A percentile compares a stretch with the other conserved stretches of the same genome.
Conservation (phyloP, 2,113 vertebrate genomes). For the Brachionichthys hirsutus region DNA sequence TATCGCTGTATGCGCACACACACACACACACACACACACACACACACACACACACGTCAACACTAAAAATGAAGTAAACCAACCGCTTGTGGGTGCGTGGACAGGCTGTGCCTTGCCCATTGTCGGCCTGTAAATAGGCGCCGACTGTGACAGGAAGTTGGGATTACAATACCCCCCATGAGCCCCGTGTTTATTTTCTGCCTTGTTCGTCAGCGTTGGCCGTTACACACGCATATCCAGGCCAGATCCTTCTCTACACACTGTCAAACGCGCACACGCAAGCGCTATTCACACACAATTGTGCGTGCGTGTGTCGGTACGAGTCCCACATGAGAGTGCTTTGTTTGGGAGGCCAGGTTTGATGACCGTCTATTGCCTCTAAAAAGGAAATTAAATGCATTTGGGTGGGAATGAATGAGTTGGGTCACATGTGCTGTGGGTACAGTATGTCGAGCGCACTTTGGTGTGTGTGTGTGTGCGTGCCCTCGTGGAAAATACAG, state of each 20-base stretch:
- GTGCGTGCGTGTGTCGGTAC: slow-evolving; percentile 19
- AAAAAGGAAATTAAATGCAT: slow-evolving; percentile 51
- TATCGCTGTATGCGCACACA: slow-evolving; percentile 10
- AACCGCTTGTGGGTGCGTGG: slow-evolving; percentile 40
- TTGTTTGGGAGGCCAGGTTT: slow-evolving; percentile 23
- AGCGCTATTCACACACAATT: slow-evolving; percentile 55
- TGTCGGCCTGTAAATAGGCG: slow-evolving; percentile 75
- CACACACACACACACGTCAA: slow-evolving; percentile 18
- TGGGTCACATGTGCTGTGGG: slow-evolving; percentile 54
- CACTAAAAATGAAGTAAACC: slow-evolving; percentile 33
- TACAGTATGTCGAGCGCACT: slow-evolving; percentile 48
- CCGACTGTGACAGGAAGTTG: slow-evolving; percentile 75
- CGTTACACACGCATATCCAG: slow-evolving; percentile 38
- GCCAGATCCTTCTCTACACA: slow-evolving; percentile 45
- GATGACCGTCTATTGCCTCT: slow-evolving; percentile 45
- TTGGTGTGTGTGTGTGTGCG: slow-evolving; percentile 38
- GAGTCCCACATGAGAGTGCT: slow-evolving; percentile 33
- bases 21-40: neutral
- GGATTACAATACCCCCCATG: slow-evolving; percentile 76
- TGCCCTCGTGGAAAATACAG: slow-evolving; percentile 62
- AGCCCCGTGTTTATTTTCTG: slow-evolving; percentile 74
- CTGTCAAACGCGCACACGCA: slow-evolving; percentile 34
- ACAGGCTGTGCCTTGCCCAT: slow-evolving; percentile 61
- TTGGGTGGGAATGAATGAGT: slow-evolving; percentile 36
- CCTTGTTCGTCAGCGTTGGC: slow-evolving; percentile 67